Evolutionary conservation across 2,797 vertebrate genomes (phyloP).

Genomic region (Poeciliopsis paucimaculata): DNA sequence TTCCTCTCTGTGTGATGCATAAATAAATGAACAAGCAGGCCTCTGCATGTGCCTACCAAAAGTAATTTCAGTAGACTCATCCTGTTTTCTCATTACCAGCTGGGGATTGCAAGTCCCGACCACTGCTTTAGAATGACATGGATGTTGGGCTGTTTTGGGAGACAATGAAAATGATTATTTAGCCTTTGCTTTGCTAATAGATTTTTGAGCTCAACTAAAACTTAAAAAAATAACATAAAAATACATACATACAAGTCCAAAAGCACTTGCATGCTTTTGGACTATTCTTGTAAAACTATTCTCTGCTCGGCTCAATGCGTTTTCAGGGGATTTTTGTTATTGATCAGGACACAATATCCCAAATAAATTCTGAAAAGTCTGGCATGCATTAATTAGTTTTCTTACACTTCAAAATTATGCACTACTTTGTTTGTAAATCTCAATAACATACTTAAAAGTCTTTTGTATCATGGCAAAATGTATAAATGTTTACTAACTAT

Average conservation of each 20-base stretch:
- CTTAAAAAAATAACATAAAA: not conserved
- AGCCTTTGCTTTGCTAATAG: slow-evolving; percentile 26
- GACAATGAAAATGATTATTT: slow-evolving; percentile 33
- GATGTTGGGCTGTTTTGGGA: slow-evolving; percentile 41
- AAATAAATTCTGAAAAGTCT: not conserved
- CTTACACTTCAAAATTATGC: not conserved
- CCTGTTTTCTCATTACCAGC: slow-evolving; percentile 55
- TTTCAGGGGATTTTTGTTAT: not conserved
- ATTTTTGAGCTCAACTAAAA: slow-evolving; percentile 46
- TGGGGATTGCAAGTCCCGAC: slow-evolving; percentile 52
- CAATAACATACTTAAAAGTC: not conserved
- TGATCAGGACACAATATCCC: not conserved
- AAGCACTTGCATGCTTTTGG: no score
- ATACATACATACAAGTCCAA: not conserved
- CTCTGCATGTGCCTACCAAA: slow-evolving; percentile 57
- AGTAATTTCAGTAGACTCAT: slow-evolving; percentile 58
- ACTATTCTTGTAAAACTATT: no score
- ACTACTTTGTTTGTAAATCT: not conserved
- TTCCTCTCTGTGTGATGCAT: slow-evolving; percentile 54
- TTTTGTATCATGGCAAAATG: not conserved
- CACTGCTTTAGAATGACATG: slow-evolving; percentile 40
- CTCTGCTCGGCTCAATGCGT: not conserved
- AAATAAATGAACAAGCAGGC: slow-evolving; percentile 66
- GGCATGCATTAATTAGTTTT: not conserved
- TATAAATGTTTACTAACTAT: not conserved